Percentiles rank a stretch among this genome's conserved stretches.
phyloP scores from a whole-genome alignment of 2,113 vertebrate genomes.

The Anolis sagrei region DNA sequence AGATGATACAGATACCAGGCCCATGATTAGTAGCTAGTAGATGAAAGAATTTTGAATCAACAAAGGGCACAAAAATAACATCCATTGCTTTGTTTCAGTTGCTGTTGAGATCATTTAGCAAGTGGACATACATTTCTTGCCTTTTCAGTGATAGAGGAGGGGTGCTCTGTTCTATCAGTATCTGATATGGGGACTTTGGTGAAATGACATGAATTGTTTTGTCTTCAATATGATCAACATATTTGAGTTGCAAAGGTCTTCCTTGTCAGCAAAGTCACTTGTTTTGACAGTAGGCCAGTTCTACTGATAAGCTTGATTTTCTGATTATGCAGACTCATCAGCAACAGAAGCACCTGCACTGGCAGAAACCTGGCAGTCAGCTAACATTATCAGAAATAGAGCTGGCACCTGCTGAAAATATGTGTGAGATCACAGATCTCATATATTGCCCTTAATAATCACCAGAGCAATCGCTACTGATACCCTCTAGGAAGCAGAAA shows the following conservation, averaged over 20 bases:
- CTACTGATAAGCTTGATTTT: neutral
- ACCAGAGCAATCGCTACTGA: neutral
- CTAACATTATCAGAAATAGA: neutral
- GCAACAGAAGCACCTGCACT: neutral
- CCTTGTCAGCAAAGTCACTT: neutral
- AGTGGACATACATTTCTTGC: neutral
- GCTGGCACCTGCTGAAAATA: neutral
- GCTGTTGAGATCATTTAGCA: no score
- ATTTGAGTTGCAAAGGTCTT: neutral
- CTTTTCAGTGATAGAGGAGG: neutral
- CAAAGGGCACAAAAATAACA: neutral
- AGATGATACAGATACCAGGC: no score
- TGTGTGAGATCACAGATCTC: neutral
- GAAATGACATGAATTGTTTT: neutral
- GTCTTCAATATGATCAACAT: neutral
- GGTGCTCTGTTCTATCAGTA: neutral
- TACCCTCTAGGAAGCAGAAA: slow-evolving; percentile 15
- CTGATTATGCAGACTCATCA: neutral
- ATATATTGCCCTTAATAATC: slow-evolving; percentile 31
- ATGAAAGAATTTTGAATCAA: neutral
- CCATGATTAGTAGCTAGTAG: no score
- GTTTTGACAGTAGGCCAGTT: neutral
- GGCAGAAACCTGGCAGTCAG: slow-evolving; percentile 3
- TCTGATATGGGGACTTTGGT: neutral
- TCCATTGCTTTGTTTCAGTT: neutral